phyloP scores from a whole-genome alignment of 2,888 invertebrate genomes.

The Lepidocyrtinus sp. region DNA sequence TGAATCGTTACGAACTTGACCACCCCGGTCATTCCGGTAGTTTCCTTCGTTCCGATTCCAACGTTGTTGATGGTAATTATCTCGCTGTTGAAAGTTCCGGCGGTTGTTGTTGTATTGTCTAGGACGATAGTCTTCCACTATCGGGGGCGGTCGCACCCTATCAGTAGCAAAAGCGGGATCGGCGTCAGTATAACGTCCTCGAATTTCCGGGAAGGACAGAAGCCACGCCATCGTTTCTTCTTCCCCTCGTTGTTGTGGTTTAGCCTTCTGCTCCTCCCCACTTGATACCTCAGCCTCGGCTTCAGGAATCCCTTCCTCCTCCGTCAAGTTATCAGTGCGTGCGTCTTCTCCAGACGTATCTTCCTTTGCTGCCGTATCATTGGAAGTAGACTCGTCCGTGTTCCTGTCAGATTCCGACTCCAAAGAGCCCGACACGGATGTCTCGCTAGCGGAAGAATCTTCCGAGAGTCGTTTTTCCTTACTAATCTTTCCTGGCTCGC shows the following conservation, averaged over 20 bases:
- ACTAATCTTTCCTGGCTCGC: neutral
- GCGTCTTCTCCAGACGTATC: neutral
- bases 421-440: conserved; percentile 16
- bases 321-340: neutral
- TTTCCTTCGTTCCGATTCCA: neutral
- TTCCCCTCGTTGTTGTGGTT: neutral
- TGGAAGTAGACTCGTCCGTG: neutral
- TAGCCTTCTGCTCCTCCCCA: conserved; percentile 1
- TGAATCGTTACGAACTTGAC: no score
- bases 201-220: conserved; percentile 13
- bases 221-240: conserved; percentile 11
- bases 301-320: neutral
- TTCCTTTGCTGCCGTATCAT: neutral
- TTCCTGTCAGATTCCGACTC: conserved; percentile 23
- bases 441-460: conserved; percentile 20
- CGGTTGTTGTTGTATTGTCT: neutral
- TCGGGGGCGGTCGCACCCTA: conserved; percentile 9
- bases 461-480: conserved; percentile 29
- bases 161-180: conserved; percentile 23
- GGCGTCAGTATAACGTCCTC: conserved; percentile 28
- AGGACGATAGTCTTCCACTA: conserved; percentile 10
- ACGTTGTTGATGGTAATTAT: neutral
- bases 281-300: neutral
- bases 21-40: neutral
- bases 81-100: neutral